phyloP scores from a whole-genome alignment of 2,797 vertebrate genomes.

The Rhinophrynus dorsalis region DNA sequence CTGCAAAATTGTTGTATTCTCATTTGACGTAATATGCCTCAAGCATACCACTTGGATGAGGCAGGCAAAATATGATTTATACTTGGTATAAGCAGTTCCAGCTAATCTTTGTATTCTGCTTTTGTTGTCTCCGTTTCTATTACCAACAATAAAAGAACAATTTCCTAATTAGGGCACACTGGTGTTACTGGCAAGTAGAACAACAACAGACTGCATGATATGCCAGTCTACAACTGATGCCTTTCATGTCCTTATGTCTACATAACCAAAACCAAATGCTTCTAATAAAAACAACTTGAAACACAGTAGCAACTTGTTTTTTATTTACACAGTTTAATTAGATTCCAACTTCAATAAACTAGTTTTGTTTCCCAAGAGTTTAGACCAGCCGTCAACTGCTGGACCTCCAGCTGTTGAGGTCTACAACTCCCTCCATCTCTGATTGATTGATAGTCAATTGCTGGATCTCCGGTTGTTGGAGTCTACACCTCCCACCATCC shows the following conservation, averaged over 20 bases:
- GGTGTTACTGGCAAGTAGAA: background rate
- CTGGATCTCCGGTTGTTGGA: no score
- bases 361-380: background rate
- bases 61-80: background rate
- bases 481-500: no score
- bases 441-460: no score
- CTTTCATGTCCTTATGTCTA: background rate
- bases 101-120: background rate
- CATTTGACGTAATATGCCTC: background rate
- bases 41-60: background rate
- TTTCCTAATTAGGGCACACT: constrained; percentile 38
- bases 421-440: no score
- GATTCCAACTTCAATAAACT: background rate
- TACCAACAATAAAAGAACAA: constrained; percentile 17
- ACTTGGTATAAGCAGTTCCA: background rate
- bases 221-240: background rate
- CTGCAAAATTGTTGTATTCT: background rate
- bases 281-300: background rate
- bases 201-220: constrained; percentile 3
- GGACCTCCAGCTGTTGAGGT: no score
- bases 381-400: no score
- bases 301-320: background rate
- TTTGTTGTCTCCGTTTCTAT: background rate
- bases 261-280: background rate
- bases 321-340: background rate